A percentile compares a stretch with the other conserved stretches of the same genome.
These are phyloP conservation scores for Pygoscelis adeliae DNA, from an alignment of 2,113 vertebrate species.

Conservation along the genomic window DNA sequence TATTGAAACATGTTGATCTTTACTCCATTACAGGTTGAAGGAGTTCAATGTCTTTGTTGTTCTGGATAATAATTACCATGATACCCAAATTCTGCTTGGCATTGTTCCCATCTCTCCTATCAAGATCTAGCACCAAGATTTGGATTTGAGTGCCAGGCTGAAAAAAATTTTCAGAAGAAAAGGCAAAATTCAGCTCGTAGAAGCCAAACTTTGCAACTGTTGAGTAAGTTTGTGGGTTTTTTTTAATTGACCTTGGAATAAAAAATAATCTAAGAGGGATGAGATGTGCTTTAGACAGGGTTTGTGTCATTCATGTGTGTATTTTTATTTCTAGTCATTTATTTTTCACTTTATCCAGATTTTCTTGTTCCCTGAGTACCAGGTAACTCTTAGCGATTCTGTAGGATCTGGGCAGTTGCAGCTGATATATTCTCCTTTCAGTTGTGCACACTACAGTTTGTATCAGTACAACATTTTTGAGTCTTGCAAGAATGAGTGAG, in stretches of 20 bases:
- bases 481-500: neutral
- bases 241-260: neutral
- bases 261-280: neutral
- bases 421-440: neutral
- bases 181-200: neutral
- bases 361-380: neutral
- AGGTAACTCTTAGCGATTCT: neutral
- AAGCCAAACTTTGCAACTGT: neutral
- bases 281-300: neutral
- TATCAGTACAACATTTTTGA: neutral
- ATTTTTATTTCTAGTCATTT: neutral
- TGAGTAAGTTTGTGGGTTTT: neutral
- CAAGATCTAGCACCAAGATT: neutral
- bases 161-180: neutral
- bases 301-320: neutral
- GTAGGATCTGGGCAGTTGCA: neutral
- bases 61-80: neutral
- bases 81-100: neutral
- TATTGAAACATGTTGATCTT: neutral
- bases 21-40: neutral
- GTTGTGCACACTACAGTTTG: neutral
- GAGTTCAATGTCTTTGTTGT: neutral
- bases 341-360: neutral
- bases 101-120: neutral
- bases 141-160: neutral